Base-by-base conservation (phyloP, 2,888 invertebrate species). In the Chrysomela aeneicollis region DNA sequence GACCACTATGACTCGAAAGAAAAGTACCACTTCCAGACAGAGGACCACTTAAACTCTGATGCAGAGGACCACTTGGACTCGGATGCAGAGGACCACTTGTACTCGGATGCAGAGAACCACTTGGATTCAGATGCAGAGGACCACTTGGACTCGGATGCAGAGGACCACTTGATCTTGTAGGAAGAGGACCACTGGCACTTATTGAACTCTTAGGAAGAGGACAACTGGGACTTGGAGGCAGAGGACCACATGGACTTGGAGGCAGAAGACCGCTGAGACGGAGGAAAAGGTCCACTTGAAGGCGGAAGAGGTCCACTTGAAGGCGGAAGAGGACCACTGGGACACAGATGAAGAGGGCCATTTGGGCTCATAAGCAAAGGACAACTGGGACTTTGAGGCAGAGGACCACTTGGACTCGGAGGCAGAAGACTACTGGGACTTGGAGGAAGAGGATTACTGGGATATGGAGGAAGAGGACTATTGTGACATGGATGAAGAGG, bases 281-380 rank as follows among this genome's bases (percentile, higher is more conserved):
- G 17, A 59, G 19, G 19, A 30, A 37, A 32, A 18, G 18, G 50
- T 32, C n/a, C 32, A 51, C n/a, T 17, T 15, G 26, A 6, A 6
- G 8, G 17, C 51, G 19, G 19, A 30, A 37, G 49, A 12, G 18
- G 50, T 32, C n/a, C 32, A 35, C 21, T 30, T 17, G 6, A 6
- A 26, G 26, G 26, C 3, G 30, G 55, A 35, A 47, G 47, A 54
- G 46, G 61, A 54, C 32, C 10, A 35, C n/a, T 15, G 15, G 15
- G 35, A 12, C 12, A 15, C n/a, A 18, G 26, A 35, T 1, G 37
- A 37, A 12, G 42, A 26, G 17, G 42, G 17, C 26, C 12, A 0
- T 10, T 9, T 4, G 30, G 30, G 8, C 26, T 26, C 8, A 8
- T 3, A 26, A 26, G 26, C 3, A 26, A 8, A 53, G n/a, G 46